Base-by-base conservation (phyloP, 2,888 invertebrate species). In the Plagodis dolabraria region DNA sequence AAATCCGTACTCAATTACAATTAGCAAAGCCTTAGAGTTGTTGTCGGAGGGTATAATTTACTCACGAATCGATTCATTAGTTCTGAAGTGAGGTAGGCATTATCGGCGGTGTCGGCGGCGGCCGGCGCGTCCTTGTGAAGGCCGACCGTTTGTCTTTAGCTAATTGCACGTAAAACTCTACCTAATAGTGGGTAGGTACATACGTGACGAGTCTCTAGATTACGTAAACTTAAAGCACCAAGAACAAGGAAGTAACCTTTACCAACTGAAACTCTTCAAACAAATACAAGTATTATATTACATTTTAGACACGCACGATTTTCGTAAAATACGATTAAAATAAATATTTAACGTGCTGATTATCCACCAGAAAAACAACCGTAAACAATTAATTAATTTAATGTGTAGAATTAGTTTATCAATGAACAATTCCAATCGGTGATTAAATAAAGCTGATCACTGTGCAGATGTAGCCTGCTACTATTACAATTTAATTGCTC, bases 201-300 rank as follows among this genome's bases (percentile, higher is more conserved):
- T 77, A 84, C 84, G 86, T 86, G 83, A 82, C 76, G 82, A 75
- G 80, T 78, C 72, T 77, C 65, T 72, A 68, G 71, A 82, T 87
- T 87, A 83, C 83, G 80, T 83, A 82, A 83, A 83, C 81, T 78
- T 74, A 68, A 78, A 74, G 72, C 82, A 77, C 77, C 76, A 79
- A 77, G 71, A 79, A 85, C 77, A 75, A 89, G 91, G 91, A 92
- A 92, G 81, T 89, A 86, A 87, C 89, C 89, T 90, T 90, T 88
- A 86, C 76, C 85, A 82, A 77, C 80, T 83, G 83, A 85, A 86
- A 85, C 85, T 79, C 76, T 82, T 82, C 81, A 86, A 83, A 88
- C 79, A 86, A 82, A 87, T 83, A 83, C 80, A 46, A 61, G 80
- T 85, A 83, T 84, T 82, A 78, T 75, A 82, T 82, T 81, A 75